A percentile compares a stretch with the other conserved stretches of the same genome.
phyloP scores from a whole-genome alignment of 2,888 invertebrate genomes.

The Rhopalosiphum nymphaeae region DNA sequence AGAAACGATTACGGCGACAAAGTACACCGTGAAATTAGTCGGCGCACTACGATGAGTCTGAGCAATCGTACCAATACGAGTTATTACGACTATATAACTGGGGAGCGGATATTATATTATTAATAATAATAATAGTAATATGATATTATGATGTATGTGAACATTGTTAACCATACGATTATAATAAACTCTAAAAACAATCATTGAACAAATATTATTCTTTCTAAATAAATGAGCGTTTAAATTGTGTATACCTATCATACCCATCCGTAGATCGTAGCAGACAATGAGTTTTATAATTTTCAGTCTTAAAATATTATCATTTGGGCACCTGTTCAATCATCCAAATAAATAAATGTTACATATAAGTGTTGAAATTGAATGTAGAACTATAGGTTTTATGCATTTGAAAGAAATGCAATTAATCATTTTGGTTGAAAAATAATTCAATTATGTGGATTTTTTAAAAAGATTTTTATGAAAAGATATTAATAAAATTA shows the following conservation, averaged over 20 bases:
- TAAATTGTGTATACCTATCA: not conserved
- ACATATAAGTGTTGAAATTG: not conserved
- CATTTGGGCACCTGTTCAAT: not conserved
- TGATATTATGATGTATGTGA: not conserved
- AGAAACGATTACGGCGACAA: slow-evolving; percentile 13
- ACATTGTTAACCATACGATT: not conserved
- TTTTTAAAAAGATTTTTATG: not conserved
- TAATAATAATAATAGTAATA: slow-evolving; percentile 9
- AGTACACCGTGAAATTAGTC: slow-evolving; percentile 29
- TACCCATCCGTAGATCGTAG: not conserved
- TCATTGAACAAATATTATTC: not conserved
- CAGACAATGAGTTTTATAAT: not conserved
- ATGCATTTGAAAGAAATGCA: not conserved
- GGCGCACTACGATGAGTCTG: not conserved
- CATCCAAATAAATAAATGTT: not conserved
- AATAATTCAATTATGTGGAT: not conserved
- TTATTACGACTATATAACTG: not conserved
- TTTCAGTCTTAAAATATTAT: not conserved
- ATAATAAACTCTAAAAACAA: not conserved
- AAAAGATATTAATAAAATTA: not conserved
- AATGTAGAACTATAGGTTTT: not conserved
- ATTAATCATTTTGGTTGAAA: not conserved
- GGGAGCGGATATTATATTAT: not conserved
- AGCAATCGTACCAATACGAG: slow-evolving; percentile 19
- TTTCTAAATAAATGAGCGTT: not conserved